Base-by-base conservation (phyloP, 2,113 vertebrate genomes). In the Tragelaphus buxtoni region DNA sequence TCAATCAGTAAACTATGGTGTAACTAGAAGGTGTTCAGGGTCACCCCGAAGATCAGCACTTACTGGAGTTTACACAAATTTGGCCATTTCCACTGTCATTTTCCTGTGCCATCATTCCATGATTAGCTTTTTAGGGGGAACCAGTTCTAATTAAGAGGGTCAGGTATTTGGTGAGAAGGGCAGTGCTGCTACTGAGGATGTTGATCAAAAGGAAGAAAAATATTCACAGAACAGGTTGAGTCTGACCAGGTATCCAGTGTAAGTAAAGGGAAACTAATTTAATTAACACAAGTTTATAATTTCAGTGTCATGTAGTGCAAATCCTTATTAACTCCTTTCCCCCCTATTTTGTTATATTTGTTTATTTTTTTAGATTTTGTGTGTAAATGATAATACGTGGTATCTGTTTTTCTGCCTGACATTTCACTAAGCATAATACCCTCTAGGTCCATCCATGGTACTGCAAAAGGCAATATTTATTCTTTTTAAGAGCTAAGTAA, bases 351-450 rank as follows among this genome's bases (percentile, higher is more conserved):
- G 74, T 47, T 47, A 76, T 49, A 49, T 79, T 32, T 77, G 26
- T 30, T 49, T 49, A 18, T 32, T 32, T 79, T 77, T 79, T 79
- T 49, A 49, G 28, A 49, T 79, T 77, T 45, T 30, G 4, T 30
- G 2, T 32, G 9, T 32, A 11, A 79, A 17, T 20, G 76, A 49
- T 79, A 49, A 32, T 30, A 51, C 0, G 0, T 0, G 1, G 16
- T 11, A 51, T 79, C 13, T 51, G 30, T 49, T 49, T 22, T 79
- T 51, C 47, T 79, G 76, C 17, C 76, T n/a, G 30, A 79, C 47
- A 79, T 11, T 79, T 51, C 17, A 12, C 76, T n/a, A 32, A 51
- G 30, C 17, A 51, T 79, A 49, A 32, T 79, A 51, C 47, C 9
- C 30, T 79, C 9, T 17, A 32, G 8, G 45, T 77, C 14, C 16